Percentiles rank a stretch among this genome's conserved stretches.
These are phyloP conservation scores for Poeciliopsis infans DNA, from an alignment of 2,797 vertebrate species.

Conservation along the genomic window DNA sequence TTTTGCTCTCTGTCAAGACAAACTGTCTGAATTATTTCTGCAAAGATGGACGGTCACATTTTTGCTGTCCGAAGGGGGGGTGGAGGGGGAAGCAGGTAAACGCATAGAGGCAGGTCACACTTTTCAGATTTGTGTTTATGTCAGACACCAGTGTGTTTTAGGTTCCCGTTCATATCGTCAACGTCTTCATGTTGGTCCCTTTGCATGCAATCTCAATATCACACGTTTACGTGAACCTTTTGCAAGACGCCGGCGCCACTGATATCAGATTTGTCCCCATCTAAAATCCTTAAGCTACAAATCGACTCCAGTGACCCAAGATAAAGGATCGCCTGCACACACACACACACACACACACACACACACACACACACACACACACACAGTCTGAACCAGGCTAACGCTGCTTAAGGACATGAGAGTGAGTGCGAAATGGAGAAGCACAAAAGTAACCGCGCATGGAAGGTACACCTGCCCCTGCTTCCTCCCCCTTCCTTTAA, in stretches of 20 bases:
- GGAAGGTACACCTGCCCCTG: conserved; percentile 32
- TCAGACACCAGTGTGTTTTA: neutral
- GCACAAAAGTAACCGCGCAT: conserved; percentile 47
- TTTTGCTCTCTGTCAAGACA: too few relatives aligned
- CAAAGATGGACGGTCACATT: neutral
- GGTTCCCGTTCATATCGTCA: neutral
- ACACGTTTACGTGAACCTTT: neutral
- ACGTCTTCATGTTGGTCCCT: neutral
- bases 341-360: neutral
- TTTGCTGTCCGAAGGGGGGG: neutral
- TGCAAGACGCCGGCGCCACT: neutral
- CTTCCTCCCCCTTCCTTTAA: conserved; percentile 44
- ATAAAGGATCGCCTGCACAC: conserved; percentile 31
- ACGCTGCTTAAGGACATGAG: conserved; percentile 38
- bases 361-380: neutral
- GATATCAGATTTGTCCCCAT: conserved; percentile 21
- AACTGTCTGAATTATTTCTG: neutral
- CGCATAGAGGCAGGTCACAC: neutral
- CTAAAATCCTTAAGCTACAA: conserved; percentile 22
- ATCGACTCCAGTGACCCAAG: conserved; percentile 42
- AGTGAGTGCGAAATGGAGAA: conserved; percentile 48
- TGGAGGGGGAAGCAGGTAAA: too few relatives aligned
- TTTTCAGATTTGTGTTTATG: neutral
- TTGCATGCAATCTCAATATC: neutral
- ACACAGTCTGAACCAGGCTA: conserved; percentile 32